A percentile compares a stretch with the other conserved stretches of the same genome.
phyloP scores from a whole-genome alignment of 2,113 vertebrate genomes.

The Serilophus lunatus region DNA sequence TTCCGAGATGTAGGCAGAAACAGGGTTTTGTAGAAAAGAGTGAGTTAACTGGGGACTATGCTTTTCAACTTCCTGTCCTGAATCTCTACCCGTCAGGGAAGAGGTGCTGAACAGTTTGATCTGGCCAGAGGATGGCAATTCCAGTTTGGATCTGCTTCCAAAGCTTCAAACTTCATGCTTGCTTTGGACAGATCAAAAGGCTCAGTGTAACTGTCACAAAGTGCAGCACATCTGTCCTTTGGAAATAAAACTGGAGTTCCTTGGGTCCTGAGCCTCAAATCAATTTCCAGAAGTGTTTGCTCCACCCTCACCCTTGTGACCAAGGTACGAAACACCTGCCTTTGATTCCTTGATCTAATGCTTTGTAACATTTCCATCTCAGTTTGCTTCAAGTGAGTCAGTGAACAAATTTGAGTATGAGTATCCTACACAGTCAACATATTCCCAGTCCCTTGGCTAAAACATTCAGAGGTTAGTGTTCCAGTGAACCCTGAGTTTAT shows the following conservation, averaged over 20 bases:
- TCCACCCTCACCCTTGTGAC: neutral
- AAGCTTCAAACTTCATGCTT: neutral
- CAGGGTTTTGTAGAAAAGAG: neutral
- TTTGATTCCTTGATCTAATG: neutral
- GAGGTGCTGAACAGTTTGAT: neutral
- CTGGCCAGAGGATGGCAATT: neutral
- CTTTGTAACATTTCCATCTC: neutral
- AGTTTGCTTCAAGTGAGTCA: neutral
- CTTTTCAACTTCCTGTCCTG: neutral
- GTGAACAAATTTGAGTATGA: neutral
- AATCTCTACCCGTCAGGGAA: neutral
- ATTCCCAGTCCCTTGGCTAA: neutral
- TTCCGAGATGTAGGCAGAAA: neutral
- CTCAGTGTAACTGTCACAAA: neutral
- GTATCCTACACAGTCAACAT: neutral
- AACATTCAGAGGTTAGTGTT: neutral
- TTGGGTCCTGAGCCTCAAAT: neutral
- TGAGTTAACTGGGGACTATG: neutral
- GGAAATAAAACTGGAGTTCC: neutral
- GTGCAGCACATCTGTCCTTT: neutral
- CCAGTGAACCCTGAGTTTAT: neutral
- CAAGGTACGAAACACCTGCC: neutral
- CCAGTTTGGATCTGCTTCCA: neutral
- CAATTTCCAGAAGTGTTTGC: neutral
- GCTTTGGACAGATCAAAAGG: neutral